Evolutionary conservation across 2,888 invertebrate genomes (phyloP).

Genomic region (Parthenolecanium corni): DNA sequence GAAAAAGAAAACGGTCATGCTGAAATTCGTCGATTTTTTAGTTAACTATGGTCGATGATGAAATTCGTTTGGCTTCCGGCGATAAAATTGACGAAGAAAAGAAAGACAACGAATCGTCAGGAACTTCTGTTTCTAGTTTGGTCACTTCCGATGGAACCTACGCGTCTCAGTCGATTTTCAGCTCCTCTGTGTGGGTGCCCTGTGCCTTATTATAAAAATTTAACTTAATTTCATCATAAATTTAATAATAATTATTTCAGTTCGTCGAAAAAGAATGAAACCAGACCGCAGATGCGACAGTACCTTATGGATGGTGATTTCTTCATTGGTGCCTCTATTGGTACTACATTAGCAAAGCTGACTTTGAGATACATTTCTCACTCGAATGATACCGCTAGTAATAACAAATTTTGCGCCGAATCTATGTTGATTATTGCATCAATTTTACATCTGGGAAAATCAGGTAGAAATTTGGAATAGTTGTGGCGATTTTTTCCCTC

Average conservation of each 20-base stretch:
- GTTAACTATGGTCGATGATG: constrained; percentile 47
- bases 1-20: no score
- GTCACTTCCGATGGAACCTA: constrained; percentile 99
- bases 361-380: constrained; percentile 57
- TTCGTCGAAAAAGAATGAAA: constrained; percentile 43
- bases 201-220: background rate
- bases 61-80: constrained; percentile 61
- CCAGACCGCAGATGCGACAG: constrained; percentile 66
- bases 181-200: constrained; percentile 55
- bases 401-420: constrained; percentile 58
- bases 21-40: background rate
- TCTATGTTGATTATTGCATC: constrained; percentile 80
- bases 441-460: constrained; percentile 74
- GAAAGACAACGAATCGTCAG: constrained; percentile 38
- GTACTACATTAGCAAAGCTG: constrained; percentile 82
- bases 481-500: no score
- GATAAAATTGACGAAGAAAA: constrained; percentile 49
- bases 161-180: constrained; percentile 95
- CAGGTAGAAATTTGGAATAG: constrained; percentile 40
- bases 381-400: constrained; percentile 39
- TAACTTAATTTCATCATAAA: background rate
- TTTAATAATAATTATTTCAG: background rate
- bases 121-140: constrained; percentile 40
- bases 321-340: constrained; percentile 85
- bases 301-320: constrained; percentile 91